Evolutionary conservation across 1,140 invertebrate species (phyloP), one percentile per base, ranked within the genome.

Genomic region (Rhynchophorus ferrugineus): DNA sequence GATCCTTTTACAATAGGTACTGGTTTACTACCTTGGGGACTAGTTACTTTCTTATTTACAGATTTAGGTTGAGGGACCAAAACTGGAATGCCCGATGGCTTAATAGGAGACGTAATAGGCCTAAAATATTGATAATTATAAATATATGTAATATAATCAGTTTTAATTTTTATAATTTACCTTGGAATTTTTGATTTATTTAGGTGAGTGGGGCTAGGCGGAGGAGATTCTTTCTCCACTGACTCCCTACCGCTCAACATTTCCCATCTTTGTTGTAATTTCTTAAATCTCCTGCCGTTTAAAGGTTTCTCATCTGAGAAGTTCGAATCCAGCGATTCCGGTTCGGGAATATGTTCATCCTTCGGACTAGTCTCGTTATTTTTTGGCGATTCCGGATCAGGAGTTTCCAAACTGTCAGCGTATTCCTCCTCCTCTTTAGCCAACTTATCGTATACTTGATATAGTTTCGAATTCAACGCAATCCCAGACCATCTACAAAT

Each of bases 181-280:
- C 51, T 49, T 6, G 85, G 85, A 62, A 87, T 87, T 58, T 81
- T 80, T 1, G 84, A 87, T 60, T 80, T 78, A 47, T 60, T 58
- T 3, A 65, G 69, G 47, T 73, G 66, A 16, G 69, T 73, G 0
- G 76, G 75, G 3, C 74, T 73, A 0, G 60, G 49, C 0, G 72
- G 73, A 6, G 75, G 75, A 0, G 70, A 66, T 16, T 54, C 44
- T n/a, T 42, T 46, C 8, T 66, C 59, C 43, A 65, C 68, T 16
- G 68, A 70, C 56, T 79, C 73, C 56, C 74, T 71, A 22, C 73
- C 69, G 60, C 74, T 70, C 50, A 90, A 75, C 66, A 85, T 76
- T 69, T 93, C 89, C 89, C 89, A 93, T 64, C 89, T 89, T 66
- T 87, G 81, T 62, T 91, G 89, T 21, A 93, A 68, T 22, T 84